phyloP scores from a whole-genome alignment of 1,140 invertebrate species.

The Steinernema feltiae region DNA sequence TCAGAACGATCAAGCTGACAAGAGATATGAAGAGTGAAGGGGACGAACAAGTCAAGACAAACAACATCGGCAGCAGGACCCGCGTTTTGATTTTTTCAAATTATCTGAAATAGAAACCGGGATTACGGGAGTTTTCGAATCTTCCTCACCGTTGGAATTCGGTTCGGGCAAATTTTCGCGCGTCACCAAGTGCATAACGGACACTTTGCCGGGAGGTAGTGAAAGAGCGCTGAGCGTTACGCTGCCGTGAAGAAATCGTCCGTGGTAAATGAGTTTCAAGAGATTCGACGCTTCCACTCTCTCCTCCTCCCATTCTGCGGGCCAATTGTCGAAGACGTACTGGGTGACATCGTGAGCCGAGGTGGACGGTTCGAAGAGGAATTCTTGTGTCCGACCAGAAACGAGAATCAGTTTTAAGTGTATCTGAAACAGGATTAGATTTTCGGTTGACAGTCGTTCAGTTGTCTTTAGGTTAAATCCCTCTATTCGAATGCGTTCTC shows the following conservation, averaged over 20 bases:
- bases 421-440: slow-evolving; percentile 65
- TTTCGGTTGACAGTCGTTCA: not conserved
- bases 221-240: slow-evolving; percentile 83
- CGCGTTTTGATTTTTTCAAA: slow-evolving; percentile 32
- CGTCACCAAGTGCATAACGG: slow-evolving; percentile 98
- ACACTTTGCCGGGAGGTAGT: slow-evolving; percentile 88
- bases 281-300: slow-evolving; percentile 90
- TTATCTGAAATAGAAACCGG: slow-evolving; percentile 37
- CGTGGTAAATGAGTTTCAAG: slow-evolving; percentile 95
- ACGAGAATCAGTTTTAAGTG: slow-evolving; percentile 93
- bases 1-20: not conserved
- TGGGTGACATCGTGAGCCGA: slow-evolving; percentile 96
- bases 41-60: slow-evolving; percentile 1
- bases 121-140: too few relatives aligned
- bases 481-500: not conserved
- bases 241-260: slow-evolving; percentile 95
- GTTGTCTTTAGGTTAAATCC: not conserved
- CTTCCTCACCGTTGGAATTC: slow-evolving; percentile 80
- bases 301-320: slow-evolving; percentile 86
- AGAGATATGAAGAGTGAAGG: not conserved
- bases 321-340: slow-evolving; percentile 98
- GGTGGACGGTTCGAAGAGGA: slow-evolving; percentile 88
- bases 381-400: slow-evolving; percentile 96
- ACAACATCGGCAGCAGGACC: slow-evolving; percentile 35
- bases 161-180: slow-evolving; percentile 97